Conservation (phyloP, 2,113 vertebrate species). For the Bambusicola thoracicus region DNA sequence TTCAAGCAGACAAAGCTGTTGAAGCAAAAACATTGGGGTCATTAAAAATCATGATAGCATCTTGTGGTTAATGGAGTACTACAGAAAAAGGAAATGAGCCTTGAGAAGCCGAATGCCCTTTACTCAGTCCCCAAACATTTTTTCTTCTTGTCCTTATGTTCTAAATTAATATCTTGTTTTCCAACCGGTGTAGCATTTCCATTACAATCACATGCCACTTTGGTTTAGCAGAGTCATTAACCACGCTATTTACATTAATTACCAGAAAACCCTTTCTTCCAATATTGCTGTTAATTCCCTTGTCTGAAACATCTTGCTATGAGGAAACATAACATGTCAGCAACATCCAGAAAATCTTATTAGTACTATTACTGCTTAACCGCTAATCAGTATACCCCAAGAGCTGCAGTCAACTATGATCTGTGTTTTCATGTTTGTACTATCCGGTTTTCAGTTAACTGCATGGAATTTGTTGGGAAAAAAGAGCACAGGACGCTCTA, state of each 20-base stretch:
- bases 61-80: slow-evolving; percentile 69
- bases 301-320: background rate
- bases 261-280: background rate
- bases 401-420: background rate
- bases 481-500: background rate
- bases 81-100: slow-evolving; percentile 67
- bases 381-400: background rate
- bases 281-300: background rate
- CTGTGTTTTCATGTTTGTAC: background rate
- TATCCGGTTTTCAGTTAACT: background rate
- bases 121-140: slow-evolving; percentile 44
- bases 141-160: slow-evolving; percentile 66
- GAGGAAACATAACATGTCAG: background rate
- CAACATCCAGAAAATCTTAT: background rate
- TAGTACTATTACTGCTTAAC: background rate
- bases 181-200: slow-evolving; percentile 45
- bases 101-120: slow-evolving; percentile 61
- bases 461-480: background rate
- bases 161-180: slow-evolving; percentile 69
- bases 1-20: background rate
- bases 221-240: slow-evolving; percentile 49
- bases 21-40: slow-evolving; percentile 20
- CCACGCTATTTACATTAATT: slow-evolving; percentile 40
- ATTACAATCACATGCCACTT: slow-evolving; percentile 50
- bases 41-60: slow-evolving; percentile 62